These are phyloP conservation scores for Poeciliopsis turneri DNA, from an alignment of 2,797 vertebrate species.

Conservation along the genomic window DNA sequence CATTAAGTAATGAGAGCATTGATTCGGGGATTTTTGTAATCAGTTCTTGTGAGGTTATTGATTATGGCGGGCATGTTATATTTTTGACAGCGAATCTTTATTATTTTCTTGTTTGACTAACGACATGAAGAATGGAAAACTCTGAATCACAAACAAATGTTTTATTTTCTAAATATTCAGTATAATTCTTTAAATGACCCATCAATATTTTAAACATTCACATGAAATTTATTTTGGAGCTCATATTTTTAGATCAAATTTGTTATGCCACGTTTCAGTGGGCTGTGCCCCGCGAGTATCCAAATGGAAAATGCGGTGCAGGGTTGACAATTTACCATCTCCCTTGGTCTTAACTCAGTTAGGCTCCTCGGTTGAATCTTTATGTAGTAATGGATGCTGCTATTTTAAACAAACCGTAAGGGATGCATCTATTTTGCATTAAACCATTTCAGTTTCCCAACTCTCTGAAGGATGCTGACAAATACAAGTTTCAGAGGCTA, in stretches of 20 bases:
- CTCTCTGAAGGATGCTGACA: slow-evolving; percentile 66
- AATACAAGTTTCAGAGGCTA: slow-evolving; percentile 64
- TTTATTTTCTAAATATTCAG: slow-evolving; percentile 37
- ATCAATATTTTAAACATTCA: slow-evolving; percentile 78
- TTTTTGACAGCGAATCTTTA: neutral
- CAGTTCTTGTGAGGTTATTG: neutral
- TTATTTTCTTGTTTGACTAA: neutral
- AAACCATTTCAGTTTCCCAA: slow-evolving; percentile 72
- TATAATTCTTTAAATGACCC: slow-evolving; percentile 55
- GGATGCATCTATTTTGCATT: slow-evolving; percentile 78
- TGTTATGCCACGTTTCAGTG: slow-evolving; percentile 62
- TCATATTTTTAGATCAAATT: slow-evolving; percentile 69
- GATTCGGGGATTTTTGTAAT: neutral
- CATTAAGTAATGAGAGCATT: neutral
- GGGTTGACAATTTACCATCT: slow-evolving; percentile 70
- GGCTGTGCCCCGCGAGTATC: slow-evolving; percentile 55
- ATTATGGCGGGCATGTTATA: neutral
- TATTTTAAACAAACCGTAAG: slow-evolving; percentile 78
- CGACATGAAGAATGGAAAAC: slow-evolving; percentile 19
- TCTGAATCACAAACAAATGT: slow-evolving; percentile 18
- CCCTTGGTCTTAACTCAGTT: slow-evolving; percentile 68
- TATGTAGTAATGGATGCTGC: slow-evolving; percentile 65
- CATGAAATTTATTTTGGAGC: slow-evolving; percentile 65
- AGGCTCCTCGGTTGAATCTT: slow-evolving; percentile 47
- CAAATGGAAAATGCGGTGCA: slow-evolving; percentile 58